Evolutionary conservation across 2,888 invertebrate genomes (phyloP).

Genomic region (Rhingia campestris): DNA sequence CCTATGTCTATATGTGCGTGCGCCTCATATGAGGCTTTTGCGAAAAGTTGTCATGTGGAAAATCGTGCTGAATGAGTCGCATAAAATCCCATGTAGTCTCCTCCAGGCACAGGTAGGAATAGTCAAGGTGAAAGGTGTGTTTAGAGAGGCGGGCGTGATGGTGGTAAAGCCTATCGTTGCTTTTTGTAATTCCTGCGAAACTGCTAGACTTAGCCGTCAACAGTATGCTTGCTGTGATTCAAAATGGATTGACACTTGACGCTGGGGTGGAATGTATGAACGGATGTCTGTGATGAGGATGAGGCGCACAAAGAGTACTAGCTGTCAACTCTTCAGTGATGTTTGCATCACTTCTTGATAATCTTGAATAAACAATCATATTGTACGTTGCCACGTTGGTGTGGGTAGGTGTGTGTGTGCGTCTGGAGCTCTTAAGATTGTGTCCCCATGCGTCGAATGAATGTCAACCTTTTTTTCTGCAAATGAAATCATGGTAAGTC

Average conservation of each 20-base stretch:
- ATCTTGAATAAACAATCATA: constrained; percentile 10
- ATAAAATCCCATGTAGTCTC: constrained; percentile 52
- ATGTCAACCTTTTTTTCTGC: constrained; percentile 10
- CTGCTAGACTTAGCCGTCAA: constrained; percentile 23
- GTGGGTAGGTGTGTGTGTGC: not conserved
- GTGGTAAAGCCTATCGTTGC: constrained; percentile 11
- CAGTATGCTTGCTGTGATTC: constrained; percentile 37
- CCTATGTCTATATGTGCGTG: constrained; percentile 28
- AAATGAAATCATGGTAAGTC: constrained; percentile 8
- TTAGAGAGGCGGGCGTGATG: not conserved
- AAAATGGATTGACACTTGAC: constrained; percentile 53
- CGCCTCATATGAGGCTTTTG: constrained; percentile 34
- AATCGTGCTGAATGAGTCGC: constrained; percentile 68
- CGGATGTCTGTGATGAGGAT: constrained; percentile 25
- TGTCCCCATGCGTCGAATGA: not conserved
- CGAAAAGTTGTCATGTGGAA: constrained; percentile 56
- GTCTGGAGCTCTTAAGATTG: not conserved
- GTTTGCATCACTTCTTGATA: constrained; percentile 5
- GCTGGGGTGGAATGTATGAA: constrained; percentile 1
- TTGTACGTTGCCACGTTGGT: too few relatives aligned
- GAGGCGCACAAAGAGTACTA: constrained; percentile 6
- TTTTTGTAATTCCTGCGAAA: constrained; percentile 33
- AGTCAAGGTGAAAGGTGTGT: constrained; percentile 18
- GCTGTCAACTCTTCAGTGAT: constrained; percentile 4
- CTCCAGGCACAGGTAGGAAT: constrained; percentile 20